phyloP scores from a whole-genome alignment of 2,113 vertebrate species.

The Ochotona princeps region DNA sequence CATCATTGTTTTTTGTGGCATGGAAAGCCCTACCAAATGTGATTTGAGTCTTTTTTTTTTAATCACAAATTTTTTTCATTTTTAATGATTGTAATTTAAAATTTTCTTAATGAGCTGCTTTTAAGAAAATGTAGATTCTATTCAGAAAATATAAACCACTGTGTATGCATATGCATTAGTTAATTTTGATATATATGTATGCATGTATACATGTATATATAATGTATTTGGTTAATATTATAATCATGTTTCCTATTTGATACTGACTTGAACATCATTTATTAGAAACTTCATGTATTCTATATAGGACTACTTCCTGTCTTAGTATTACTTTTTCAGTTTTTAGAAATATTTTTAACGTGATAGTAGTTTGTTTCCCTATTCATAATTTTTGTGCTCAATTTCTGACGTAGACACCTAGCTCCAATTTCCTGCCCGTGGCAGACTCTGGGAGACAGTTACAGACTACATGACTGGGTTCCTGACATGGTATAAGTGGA shows the following conservation, averaged over 20 bases:
- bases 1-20: background rate
- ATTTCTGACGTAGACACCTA: too few relatives aligned
- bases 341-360: background rate
- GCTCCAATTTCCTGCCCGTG: too few relatives aligned
- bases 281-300: background rate
- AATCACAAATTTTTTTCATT: background rate
- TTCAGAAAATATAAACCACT: background rate
- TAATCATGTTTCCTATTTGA: background rate
- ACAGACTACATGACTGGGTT: too few relatives aligned
- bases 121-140: background rate
- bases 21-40: background rate
- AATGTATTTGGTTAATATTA: background rate
- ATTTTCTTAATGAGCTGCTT: background rate
- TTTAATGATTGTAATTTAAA: background rate
- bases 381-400: too few relatives aligned
- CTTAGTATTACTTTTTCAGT: background rate
- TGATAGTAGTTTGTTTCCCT: too few relatives aligned
- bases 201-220: too few relatives aligned
- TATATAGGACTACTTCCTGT: background rate
- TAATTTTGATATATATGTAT: background rate
- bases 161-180: background rate
- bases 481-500: too few relatives aligned
- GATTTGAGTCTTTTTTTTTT: background rate
- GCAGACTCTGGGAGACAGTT: too few relatives aligned
- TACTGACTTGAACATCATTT: background rate